These are phyloP conservation scores for Willowsia nigromaculata DNA, from an alignment of 2,888 invertebrate genomes.

Conservation along the genomic window DNA sequence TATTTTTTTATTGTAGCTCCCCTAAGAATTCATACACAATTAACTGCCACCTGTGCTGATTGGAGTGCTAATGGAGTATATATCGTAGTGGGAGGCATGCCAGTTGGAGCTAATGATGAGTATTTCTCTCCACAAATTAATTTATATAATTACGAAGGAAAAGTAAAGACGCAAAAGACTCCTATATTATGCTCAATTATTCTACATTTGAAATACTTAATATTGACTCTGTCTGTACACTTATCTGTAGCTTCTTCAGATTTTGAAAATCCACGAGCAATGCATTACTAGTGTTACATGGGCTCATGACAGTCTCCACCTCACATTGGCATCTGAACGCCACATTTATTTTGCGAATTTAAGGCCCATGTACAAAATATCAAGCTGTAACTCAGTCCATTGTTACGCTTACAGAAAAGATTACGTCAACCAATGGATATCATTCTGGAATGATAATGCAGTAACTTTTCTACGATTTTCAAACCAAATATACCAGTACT, in stretches of 20 bases:
- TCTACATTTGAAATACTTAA: too few species aligned
- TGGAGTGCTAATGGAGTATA: constrained; percentile 66
- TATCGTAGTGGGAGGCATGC: constrained; percentile 46
- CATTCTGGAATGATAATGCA: constrained; percentile 55
- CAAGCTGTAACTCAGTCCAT: constrained; percentile 39
- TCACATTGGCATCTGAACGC: constrained; percentile 30
- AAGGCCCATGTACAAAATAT: constrained; percentile 53
- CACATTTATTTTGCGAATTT: constrained; percentile 62
- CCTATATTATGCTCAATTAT: neutral
- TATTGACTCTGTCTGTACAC: too few species aligned
- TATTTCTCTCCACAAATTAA: constrained; percentile 38
- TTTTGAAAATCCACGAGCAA: constrained; percentile 55
- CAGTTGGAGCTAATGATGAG: neutral
- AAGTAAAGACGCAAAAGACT: too few species aligned
- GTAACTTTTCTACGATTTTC: constrained; percentile 11
- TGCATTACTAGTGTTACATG: constrained; percentile 54
- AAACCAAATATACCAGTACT: too few species aligned
- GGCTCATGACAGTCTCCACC: constrained; percentile 45
- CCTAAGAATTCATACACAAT: constrained; percentile 30
- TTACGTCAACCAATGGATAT: constrained; percentile 29
- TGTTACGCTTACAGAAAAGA: constrained; percentile 57
- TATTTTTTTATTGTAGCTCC: constrained; percentile 29
- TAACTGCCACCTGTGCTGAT: constrained; percentile 46
- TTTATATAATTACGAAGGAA: constrained; percentile 62
- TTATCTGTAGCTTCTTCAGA: constrained; percentile 48